These are phyloP conservation scores for Dreissena rostriformis DNA, from an alignment of 1,140 invertebrate genomes.

Conservation along the genomic window DNA sequence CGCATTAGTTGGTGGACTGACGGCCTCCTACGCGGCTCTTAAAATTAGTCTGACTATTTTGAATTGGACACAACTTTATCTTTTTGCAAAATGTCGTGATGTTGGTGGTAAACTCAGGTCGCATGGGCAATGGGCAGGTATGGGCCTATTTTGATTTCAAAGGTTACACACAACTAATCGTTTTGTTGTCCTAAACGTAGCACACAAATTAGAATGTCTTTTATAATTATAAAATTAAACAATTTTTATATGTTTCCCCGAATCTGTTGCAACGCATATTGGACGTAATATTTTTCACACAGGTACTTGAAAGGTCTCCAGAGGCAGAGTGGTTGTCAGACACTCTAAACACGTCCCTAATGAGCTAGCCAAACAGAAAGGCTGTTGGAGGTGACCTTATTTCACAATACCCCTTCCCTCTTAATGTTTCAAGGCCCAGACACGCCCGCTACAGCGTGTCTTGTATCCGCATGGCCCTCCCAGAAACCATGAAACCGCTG, in stretches of 20 bases:
- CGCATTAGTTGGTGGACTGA: conserved; percentile 52
- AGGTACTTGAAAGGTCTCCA: not conserved
- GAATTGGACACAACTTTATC: conserved; percentile 42
- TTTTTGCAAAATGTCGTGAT: conserved; percentile 48
- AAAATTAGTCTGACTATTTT: conserved; percentile 53
- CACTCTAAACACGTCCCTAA: too few relatives aligned
- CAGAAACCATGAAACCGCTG: too few relatives aligned
- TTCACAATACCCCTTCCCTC: too few relatives aligned
- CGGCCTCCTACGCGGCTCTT: conserved; percentile 57
- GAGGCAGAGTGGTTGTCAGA: too few relatives aligned
- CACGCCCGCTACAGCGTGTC: too few relatives aligned
- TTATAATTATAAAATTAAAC: not conserved
- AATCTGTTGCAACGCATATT: not conserved
- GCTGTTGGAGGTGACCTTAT: too few relatives aligned
- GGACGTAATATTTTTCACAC: not conserved
- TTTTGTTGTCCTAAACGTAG: not conserved
- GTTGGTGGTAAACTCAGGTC: conserved; percentile 64
- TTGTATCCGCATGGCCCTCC: too few relatives aligned
- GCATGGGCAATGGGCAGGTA: conserved; percentile 73
- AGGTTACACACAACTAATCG: not conserved
- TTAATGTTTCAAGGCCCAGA: too few relatives aligned
- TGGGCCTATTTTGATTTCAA: conserved; percentile 8
- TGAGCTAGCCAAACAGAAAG: too few relatives aligned
- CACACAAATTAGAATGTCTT: not conserved
- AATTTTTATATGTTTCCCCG: not conserved